Conservation (phyloP, 2,113 vertebrate species). For the Oryzias woworae region DNA sequence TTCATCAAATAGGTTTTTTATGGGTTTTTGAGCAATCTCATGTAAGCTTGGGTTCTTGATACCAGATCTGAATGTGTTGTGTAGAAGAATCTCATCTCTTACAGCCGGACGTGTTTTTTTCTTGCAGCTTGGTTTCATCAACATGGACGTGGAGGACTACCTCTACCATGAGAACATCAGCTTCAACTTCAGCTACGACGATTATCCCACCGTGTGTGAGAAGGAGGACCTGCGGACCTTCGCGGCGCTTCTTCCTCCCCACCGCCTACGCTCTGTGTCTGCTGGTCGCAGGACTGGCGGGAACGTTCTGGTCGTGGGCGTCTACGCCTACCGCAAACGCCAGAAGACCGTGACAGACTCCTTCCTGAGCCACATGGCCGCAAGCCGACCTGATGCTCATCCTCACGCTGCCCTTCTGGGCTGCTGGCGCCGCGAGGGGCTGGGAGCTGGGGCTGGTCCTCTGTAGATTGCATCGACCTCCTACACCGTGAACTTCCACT, state of each 20-base stretch:
- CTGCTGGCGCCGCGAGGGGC: constrained; percentile 81
- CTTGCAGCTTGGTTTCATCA: constrained; percentile 20
- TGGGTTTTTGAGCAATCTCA: too few species aligned
- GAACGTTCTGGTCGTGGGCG: constrained; percentile 82
- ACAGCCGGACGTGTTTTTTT: not conserved
- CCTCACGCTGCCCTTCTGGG: constrained; percentile 91
- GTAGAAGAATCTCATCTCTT: too few species aligned
- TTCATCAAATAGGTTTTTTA: too few species aligned
- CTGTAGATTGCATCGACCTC: constrained; percentile 85
- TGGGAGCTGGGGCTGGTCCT: constrained; percentile 83
- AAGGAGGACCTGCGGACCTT: constrained; percentile 87
- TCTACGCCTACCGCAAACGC: constrained; percentile 87
- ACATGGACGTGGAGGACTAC: constrained; percentile 73
- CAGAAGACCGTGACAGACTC: constrained; percentile 82
- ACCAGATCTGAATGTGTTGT: too few species aligned
- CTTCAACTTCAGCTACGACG: constrained; percentile 79
- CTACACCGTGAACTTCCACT: constrained; percentile 89
- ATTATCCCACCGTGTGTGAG: constrained; percentile 82
- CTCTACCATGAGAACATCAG: constrained; percentile 72
- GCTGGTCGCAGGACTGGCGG: constrained; percentile 84
- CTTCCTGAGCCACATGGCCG: constrained; percentile 88
- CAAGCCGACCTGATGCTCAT: constrained; percentile 89
- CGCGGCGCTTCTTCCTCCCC: constrained; percentile 83
- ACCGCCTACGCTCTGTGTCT: constrained; percentile 79
- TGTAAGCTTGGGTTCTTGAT: too few species aligned